Evolutionary conservation across 2,888 invertebrate genomes (phyloP), one percentile per base, ranked within the genome.

Genomic region (Mayetiola destructor): DNA sequence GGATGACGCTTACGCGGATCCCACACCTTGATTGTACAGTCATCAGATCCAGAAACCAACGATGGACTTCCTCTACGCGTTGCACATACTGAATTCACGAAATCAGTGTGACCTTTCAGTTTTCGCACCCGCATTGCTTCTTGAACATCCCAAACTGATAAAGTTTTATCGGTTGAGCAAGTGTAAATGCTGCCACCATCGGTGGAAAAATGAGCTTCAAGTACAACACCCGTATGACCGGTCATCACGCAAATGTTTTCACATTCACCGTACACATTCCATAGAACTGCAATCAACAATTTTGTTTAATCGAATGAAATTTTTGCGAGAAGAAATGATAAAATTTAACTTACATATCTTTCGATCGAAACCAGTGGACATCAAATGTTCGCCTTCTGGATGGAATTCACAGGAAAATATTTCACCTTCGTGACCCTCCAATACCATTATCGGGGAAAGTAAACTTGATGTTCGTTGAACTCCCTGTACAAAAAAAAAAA

Each of bases 191-290:
- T 81, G n/a, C 80, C 75, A 1, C 91, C 92, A 60, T 88, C 90
- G 0, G 88, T 81, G 1, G 85, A 86, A 67, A 90, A 91, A 68
- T 88, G 86, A 10, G 97, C 74, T 69, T 99, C 95, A 83, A 94
- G 85, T 1, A 99, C 77, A 2, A 96, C 93, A 1, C 97, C 99
- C 0, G 88, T 88, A 73, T 99, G 99, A 0, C 96, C 96, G 18
- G 82, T 81, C 81, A 99, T 81, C 20, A 88, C 84, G 65, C 91
- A 88, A 62, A 95, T 83, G 70, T 99, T 99, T 66, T 97, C 95
- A 73, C 99, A 99, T 68, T 99, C 95, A 0, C 93, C 97, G 67
- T 93, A 95, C 1, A 95, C 93, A 69, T 87, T 90, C 99, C 99
- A 99, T 61, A 99, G 74, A 71, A 82, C 88, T 88, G 68, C 57